A percentile compares a stretch with the other conserved stretches of the same genome.
These are phyloP conservation scores for Hydropsyche betteni DNA, from an alignment of 2,888 invertebrate genomes.

Conservation along the genomic window DNA sequence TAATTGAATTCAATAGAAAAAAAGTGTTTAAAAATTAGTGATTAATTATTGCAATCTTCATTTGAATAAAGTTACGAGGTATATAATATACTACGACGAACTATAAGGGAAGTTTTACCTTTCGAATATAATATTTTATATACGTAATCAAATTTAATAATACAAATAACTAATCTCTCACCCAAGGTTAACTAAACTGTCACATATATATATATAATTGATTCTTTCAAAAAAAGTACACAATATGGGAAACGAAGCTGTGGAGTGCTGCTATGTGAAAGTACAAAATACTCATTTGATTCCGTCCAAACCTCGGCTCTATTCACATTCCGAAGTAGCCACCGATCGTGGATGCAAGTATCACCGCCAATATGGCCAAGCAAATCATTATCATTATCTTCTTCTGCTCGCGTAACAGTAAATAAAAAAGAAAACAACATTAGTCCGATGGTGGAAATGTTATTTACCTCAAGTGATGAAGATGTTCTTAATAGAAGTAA, in stretches of 20 bases:
- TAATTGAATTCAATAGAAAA: too few species aligned
- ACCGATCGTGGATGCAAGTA: conserved; percentile 73
- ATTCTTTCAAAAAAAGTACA: conserved; percentile 9
- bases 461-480: conserved; percentile 57
- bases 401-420: conserved; percentile 75
- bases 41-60: too few species aligned
- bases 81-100: too few species aligned
- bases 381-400: conserved; percentile 94
- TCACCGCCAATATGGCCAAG: conserved; percentile 81
- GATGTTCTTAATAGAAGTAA: conserved; percentile 66
- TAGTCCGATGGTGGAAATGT: conserved; percentile 44
- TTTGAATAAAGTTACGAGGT: background rate
- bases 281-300: conserved; percentile 45
- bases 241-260: conserved; percentile 42
- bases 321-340: conserved; percentile 69
- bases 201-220: background rate
- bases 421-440: conserved; percentile 51
- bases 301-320: conserved; percentile 45
- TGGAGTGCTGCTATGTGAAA: conserved; percentile 44
- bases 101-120: too few species aligned
- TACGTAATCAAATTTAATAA: too few species aligned
- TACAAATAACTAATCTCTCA: too few species aligned
- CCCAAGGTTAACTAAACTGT: background rate
- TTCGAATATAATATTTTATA: too few species aligned
- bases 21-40: too few species aligned